Percentiles rank a stretch among this genome's conserved stretches.
Conservation (phyloP, 53 echinoderm and acorn worm species). For the Patiria pectinifera region DNA sequence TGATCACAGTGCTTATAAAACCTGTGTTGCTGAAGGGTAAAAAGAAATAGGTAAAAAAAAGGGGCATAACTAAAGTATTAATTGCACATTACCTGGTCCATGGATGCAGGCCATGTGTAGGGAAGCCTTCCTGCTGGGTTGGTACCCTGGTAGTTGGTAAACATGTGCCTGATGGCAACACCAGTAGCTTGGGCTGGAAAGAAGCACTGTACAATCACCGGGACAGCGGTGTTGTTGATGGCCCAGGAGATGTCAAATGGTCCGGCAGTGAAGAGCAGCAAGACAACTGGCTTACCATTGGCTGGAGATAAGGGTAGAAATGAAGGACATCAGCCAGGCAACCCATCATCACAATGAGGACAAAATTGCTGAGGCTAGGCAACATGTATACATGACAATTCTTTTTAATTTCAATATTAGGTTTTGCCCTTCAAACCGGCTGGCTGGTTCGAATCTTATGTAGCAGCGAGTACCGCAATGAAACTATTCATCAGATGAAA, state of each 20-base stretch:
- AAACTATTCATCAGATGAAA: no score
- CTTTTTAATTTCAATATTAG: no score
- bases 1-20: no score
- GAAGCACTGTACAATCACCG: slow-evolving; percentile 69
- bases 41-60: no score
- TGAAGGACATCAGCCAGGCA: no score
- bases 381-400: no score
- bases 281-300: neutral
- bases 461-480: no score
- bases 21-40: no score
- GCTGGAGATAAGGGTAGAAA: slow-evolving; percentile 25
- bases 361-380: neutral
- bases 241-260: slow-evolving; percentile 70
- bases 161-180: slow-evolving; percentile 48
- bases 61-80: no score
- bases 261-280: slow-evolving; percentile 73
- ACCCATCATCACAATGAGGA: neutral
- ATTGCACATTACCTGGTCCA: slow-evolving; percentile 52
- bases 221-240: slow-evolving; percentile 32
- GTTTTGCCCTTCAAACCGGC: no score
- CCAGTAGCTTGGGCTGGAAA: slow-evolving; percentile 76
- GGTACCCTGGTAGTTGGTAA: slow-evolving; percentile 41
- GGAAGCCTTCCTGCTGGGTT: slow-evolving; percentile 73
- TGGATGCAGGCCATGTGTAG: slow-evolving; percentile 67
- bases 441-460: no score